Evolutionary conservation across 2,888 invertebrate species (phyloP), one percentile per base, ranked within the genome.

Genomic region (Lamellibrachia satsuma): DNA sequence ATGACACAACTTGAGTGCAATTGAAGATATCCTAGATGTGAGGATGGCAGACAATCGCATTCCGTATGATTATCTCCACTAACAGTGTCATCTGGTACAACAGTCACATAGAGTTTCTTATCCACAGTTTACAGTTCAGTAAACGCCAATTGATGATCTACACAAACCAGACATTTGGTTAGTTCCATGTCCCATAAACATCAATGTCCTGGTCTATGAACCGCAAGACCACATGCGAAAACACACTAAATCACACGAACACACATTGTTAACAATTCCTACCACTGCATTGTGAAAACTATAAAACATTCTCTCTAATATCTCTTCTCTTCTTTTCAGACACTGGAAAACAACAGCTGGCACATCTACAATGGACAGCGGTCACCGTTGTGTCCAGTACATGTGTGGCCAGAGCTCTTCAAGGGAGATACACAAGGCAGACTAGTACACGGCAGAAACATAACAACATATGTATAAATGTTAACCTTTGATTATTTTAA

Each of bases 71-170:
- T 75, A 75, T 75, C 75, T 75, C 75, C 22, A 15, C 11, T 3
- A 75, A 75, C 75, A 11, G 15, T 11, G 75, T 6, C 75, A 75
- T 75, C 75, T 75, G 75, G 75, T 22, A 75, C 75, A 75, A 75
- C 75, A 75, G 75, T 75, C 75, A 75, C 75, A 75, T 75, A 75
- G 75, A 22, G 75, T 75, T 75, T 75, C 75, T 75, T 75, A 75
- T 75, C 75, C 75, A 3, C 22, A 75, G 75, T 75, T 75, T 75
- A 75, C 75, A 75, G 75, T 75, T 75, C 75, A 15, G 75, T 75
- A 75, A 75, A n/a, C 6, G 75, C 75, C 75, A 75, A 75, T 75
- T 75, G 75, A 75, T 75, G 75, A 75, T 75, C 75, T 75, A 75
- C 75, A 75, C 75, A 75, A 75, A 75, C 75, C 75, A 75, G 75